Evolutionary conservation across 2,888 invertebrate genomes (phyloP), one percentile per base, ranked within the genome.

Genomic region (Eilema caniola): DNA sequence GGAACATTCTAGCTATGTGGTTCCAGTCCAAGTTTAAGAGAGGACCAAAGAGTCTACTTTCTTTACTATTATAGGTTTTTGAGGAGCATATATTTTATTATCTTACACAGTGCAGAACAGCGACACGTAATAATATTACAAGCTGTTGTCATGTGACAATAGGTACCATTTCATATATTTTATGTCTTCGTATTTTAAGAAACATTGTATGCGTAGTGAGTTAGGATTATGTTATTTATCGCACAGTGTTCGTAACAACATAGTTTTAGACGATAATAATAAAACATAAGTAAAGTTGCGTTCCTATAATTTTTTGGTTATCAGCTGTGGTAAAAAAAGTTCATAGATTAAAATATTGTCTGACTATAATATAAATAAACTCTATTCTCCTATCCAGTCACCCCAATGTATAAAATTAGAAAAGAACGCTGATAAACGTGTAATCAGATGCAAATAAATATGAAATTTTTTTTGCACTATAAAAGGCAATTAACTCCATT

Each of bases 211-310:
- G 23, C 11, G n/a, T 53, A 16, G 62, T 53, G 53, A 53, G 33
- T 61, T 24, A 65, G 33, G 64, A 69, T 65, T 65, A 65, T 53
- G n/a, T 61, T 69, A 69, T 69, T 64, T 31, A 24, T 57, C 66
- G 25, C 4, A 28, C 31, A 60, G 41, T n/a, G 28, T 64, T 72
- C 69, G 69, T 76, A 73, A 59, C 56, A 72, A 67, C 63, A 70
- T 74, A 82, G 59, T 72, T 77, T 77, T 67, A 63, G 61, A 8
- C 20, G 33, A 75, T 41, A 70, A 63, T 65, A 70, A 62, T 79
- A 67, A 73, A 75, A 72, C 16, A 60, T 66, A 78, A 72, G 25
- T 60, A 62, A 67, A 64, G 61, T 67, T 66, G 25, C 31, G 31
- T 33, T 11, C 56, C 23, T 56, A 11, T 7, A n/a, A 56, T 23